These are phyloP conservation scores for Philaethria dido DNA, from an alignment of 2,888 invertebrate genomes.

Conservation along the genomic window DNA sequence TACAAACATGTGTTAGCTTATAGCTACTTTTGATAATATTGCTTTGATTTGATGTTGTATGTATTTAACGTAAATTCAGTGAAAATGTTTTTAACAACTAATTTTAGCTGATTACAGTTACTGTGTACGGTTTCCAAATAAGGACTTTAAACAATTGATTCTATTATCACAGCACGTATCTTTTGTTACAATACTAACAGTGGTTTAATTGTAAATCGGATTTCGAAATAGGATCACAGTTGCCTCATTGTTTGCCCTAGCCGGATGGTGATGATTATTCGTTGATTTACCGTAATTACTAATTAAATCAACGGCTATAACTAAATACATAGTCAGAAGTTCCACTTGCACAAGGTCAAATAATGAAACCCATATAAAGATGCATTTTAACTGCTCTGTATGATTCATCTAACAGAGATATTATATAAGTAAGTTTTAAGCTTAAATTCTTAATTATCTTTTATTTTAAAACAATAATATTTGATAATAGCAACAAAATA, in stretches of 20 bases:
- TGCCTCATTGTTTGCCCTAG: slow-evolving; percentile 57
- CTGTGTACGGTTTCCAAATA: slow-evolving; percentile 39
- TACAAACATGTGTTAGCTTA: background rate
- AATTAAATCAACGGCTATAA: slow-evolving; percentile 46
- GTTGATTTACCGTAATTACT: slow-evolving; percentile 54
- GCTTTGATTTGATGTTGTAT: too few species aligned
- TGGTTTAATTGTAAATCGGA: slow-evolving; percentile 59
- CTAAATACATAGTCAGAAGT: background rate
- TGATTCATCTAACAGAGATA: too few species aligned
- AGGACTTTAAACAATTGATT: slow-evolving; percentile 38
- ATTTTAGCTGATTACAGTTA: slow-evolving; percentile 20
- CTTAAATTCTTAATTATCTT: background rate
- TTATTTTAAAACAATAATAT: background rate
- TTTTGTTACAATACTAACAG: slow-evolving; percentile 48
- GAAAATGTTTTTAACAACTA: background rate
- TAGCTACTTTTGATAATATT: background rate
- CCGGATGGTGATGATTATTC: slow-evolving; percentile 64
- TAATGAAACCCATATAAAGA: background rate
- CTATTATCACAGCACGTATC: slow-evolving; percentile 43
- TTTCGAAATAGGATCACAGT: slow-evolving; percentile 57
- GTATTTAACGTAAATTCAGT: background rate
- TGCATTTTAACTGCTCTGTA: background rate
- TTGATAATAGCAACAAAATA: background rate
- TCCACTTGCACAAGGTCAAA: background rate
- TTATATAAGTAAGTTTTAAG: too few species aligned